phyloP scores from a whole-genome alignment of 2,888 invertebrate species.

The Operophtera brumata region DNA sequence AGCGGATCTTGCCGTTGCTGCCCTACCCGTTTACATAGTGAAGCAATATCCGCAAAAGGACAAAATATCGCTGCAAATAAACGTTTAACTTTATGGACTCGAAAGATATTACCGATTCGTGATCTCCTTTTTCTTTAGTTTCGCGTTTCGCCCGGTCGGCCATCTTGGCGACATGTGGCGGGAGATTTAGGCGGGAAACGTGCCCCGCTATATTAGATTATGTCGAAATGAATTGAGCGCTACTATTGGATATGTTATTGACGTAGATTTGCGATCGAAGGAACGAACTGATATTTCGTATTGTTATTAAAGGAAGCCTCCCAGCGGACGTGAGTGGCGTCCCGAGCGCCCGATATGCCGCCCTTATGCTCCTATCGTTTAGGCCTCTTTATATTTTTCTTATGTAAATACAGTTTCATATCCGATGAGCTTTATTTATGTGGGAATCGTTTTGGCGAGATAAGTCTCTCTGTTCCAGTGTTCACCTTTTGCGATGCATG shows the following conservation, averaged over 20 bases:
- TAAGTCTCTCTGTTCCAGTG: conserved; percentile 73
- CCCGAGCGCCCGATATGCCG: conserved; percentile 65
- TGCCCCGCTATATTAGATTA: conserved; percentile 79
- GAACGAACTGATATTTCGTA: conserved; percentile 81
- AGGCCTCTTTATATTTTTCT: conserved; percentile 81
- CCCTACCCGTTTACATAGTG: conserved; percentile 57
- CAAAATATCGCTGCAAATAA: conserved; percentile 80
- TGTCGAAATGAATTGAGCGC: conserved; percentile 80
- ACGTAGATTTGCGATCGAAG: conserved; percentile 81
- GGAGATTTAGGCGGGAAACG: conserved; percentile 80
- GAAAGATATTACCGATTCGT: conserved; percentile 81
- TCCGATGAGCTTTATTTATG: conserved; percentile 82
- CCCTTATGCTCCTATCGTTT: conserved; percentile 77
- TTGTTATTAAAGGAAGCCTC: conserved; percentile 77
- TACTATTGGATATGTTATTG: conserved; percentile 81
- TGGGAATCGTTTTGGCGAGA: conserved; percentile 80
- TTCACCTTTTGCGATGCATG: conserved; percentile 71
- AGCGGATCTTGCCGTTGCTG: conserved; percentile 41
- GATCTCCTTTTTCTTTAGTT: conserved; percentile 80
- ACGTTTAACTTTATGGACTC: conserved; percentile 80
- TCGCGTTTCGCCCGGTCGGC: conserved; percentile 74
- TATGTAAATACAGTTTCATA: conserved; percentile 80
- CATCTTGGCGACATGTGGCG: conserved; percentile 81
- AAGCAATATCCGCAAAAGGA: conserved; percentile 78
- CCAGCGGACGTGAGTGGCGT: conserved; percentile 69